phyloP scores from a whole-genome alignment of 2,888 invertebrate species.

The Lochmaea capreae region DNA sequence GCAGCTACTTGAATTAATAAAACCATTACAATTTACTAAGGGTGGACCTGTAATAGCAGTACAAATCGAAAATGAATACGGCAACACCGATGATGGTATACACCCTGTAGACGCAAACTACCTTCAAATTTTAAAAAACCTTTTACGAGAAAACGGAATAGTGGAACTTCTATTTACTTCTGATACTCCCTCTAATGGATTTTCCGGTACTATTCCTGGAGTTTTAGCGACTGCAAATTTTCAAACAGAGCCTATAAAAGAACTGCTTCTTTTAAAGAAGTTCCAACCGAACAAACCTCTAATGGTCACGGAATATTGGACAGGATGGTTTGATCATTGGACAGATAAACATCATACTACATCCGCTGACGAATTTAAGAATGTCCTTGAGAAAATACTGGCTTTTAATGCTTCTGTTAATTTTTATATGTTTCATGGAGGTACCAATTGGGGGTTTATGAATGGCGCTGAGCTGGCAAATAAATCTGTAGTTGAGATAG shows the following conservation, averaged over 20 bases:
- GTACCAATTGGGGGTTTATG: constrained; percentile 83
- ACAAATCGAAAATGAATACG: constrained; percentile 88
- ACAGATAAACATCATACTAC: constrained; percentile 60
- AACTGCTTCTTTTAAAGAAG: constrained; percentile 63
- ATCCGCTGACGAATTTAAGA: constrained; percentile 48
- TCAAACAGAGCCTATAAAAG: constrained; percentile 61
- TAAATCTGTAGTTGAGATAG: constrained; percentile 4
- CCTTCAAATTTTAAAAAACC: constrained; percentile 62
- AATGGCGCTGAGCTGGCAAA: constrained; percentile 55
- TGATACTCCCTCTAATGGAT: constrained; percentile 58
- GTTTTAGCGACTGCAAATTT: constrained; percentile 70
- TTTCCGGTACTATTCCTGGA: constrained; percentile 51
- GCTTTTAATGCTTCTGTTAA: constrained; percentile 72
- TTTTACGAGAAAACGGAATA: constrained; percentile 61
- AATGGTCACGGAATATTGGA: constrained; percentile 73
- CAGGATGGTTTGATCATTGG: constrained; percentile 74
- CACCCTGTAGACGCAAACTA: constrained; percentile 62
- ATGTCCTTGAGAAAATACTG: constrained; percentile 55
- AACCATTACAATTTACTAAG: constrained; percentile 71
- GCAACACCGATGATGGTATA: constrained; percentile 68
- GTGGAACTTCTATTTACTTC: constrained; percentile 69
- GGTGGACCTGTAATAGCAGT: constrained; percentile 86
- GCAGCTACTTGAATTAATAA: constrained; percentile 66
- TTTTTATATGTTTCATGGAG: constrained; percentile 93
- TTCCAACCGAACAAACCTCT: constrained; percentile 68